These are phyloP conservation scores for Lagocephalus sceleratus DNA, from an alignment of 2,797 vertebrate species.

Conservation along the genomic window DNA sequence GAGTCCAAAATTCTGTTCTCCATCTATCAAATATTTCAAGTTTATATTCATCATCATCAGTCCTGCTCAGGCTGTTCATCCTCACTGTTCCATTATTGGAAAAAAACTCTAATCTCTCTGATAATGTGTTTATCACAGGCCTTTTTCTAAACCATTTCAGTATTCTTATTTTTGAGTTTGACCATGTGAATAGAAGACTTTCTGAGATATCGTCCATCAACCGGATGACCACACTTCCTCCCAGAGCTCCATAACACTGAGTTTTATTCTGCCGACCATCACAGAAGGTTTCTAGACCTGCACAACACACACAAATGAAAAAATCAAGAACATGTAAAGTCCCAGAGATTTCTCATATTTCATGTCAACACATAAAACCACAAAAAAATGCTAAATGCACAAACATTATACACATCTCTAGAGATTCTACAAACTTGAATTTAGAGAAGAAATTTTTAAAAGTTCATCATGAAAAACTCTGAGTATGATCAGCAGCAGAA, in stretches of 20 bases:
- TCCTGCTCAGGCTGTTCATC: conserved; percentile 2
- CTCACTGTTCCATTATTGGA: conserved; percentile 1
- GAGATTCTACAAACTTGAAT: no score
- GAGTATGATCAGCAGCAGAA: conserved; percentile 24
- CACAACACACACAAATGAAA: background rate
- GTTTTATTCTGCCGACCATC: background rate
- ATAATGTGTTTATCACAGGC: background rate
- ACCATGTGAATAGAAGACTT: background rate
- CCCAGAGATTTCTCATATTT: no score
- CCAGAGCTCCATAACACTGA: conserved; percentile 9
- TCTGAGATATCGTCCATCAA: background rate
- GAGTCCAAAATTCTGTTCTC: rapidly evolving
- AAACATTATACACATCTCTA: no score
- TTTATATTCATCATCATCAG: conserved; percentile 6
- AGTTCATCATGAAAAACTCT: conserved; percentile 27
- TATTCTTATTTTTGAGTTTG: background rate
- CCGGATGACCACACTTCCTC: conserved; percentile 3
- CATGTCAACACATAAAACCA: no score
- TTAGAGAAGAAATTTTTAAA: no score
- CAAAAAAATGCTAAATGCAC: no score
- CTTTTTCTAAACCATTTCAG: rapidly evolving
- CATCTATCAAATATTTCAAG: background rate
- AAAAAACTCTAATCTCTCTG: background rate
- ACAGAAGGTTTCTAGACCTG: conserved; percentile 4
- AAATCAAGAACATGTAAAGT: no score